Evolutionary conservation across 2,888 invertebrate species (phyloP).

Genomic region (Mermis nigrescens): DNA sequence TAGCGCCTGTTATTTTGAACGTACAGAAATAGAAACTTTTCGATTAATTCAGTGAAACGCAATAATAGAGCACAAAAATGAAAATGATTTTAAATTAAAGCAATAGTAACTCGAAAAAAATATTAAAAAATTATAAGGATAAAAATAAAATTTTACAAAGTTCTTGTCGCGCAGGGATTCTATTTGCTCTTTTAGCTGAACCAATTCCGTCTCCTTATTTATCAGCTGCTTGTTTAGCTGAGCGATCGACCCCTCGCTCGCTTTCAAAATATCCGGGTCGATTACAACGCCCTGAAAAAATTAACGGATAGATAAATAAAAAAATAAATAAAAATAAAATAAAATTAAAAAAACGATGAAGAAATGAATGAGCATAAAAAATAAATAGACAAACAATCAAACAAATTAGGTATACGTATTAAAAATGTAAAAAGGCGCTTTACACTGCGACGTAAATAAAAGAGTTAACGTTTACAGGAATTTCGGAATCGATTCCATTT

Average conservation of each 20-base stretch:
- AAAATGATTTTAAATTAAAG: neutral
- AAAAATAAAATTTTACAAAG: conserved; percentile 6
- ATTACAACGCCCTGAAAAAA: neutral
- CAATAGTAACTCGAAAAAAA: neutral
- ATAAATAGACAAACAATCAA: no score
- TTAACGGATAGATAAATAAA: no score
- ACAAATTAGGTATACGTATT: no score
- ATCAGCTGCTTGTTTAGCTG: neutral
- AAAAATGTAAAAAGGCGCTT: no score
- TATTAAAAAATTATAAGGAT: neutral
- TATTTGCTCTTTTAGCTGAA: neutral
- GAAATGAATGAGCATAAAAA: no score
- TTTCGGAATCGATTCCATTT: no score
- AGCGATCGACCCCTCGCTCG: neutral
- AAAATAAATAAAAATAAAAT: no score
- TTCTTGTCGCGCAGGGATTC: conserved; percentile 5
- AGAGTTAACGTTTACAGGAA: no score
- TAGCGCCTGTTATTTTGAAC: conserved; percentile 1
- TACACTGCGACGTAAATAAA: no score
- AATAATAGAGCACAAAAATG: neutral
- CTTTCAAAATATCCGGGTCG: neutral
- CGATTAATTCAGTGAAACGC: no score
- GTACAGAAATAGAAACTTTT: neutral
- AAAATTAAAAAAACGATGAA: no score
- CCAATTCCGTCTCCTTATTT: conserved; percentile 4